Evolutionary conservation across 2,797 vertebrate species (phyloP).

Genomic region (Mycteria americana): DNA sequence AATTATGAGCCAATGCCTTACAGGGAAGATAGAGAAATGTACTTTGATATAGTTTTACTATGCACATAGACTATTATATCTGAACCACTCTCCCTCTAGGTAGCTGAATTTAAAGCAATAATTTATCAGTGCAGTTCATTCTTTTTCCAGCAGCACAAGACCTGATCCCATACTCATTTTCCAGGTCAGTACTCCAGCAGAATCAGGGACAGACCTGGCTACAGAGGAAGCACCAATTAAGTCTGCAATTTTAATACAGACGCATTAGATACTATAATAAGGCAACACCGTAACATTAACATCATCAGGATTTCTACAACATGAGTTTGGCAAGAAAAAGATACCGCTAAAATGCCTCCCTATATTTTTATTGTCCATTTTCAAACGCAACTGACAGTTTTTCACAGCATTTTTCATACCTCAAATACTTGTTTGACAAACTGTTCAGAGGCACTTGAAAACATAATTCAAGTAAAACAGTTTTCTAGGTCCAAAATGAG

Average conservation of each 20-base stretch:
- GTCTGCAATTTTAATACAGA: slow-evolving; percentile 44
- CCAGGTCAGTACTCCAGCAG: not conserved
- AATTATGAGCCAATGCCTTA: not conserved
- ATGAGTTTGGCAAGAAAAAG: not conserved
- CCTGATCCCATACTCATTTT: not conserved
- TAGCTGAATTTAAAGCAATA: not conserved
- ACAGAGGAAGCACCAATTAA: not conserved
- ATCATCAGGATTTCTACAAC: not conserved
- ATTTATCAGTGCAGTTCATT: not conserved
- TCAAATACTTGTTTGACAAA: not conserved
- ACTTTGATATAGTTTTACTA: not conserved
- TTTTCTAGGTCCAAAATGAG: not conserved
- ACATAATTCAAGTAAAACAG: not conserved
- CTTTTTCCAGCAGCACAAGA: not conserved
- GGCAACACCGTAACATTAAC: slow-evolving; percentile 60
- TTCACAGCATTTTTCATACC: not conserved
- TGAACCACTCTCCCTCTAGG: not conserved
- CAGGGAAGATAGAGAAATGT: not conserved
- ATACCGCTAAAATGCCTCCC: not conserved
- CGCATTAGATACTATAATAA: slow-evolving; percentile 78
- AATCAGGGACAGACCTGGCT: not conserved
- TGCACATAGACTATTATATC: not conserved
- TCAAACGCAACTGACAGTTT: not conserved
- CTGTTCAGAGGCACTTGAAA: not conserved
- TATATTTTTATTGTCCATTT: not conserved